Percentiles rank a stretch among this genome's conserved stretches.
Evolutionary conservation across 2,888 invertebrate species (phyloP).

Genomic region (Dioctria linearis): DNA sequence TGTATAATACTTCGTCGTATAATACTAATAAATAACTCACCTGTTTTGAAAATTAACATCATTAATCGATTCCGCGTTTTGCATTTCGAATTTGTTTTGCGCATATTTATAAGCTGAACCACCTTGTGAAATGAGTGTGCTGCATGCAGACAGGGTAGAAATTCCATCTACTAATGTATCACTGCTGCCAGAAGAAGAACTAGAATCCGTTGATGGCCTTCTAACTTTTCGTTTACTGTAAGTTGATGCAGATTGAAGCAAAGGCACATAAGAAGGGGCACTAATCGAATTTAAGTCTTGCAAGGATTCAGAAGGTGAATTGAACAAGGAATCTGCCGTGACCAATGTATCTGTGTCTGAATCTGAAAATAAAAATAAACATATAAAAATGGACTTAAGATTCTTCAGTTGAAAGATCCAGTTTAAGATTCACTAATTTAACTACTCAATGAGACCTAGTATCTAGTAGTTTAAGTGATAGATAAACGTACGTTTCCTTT

Average conservation of each 20-base stretch:
- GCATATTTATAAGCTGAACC: constrained; percentile 74
- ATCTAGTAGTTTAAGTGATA: no score
- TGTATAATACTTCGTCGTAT: no score
- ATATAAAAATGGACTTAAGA: background rate
- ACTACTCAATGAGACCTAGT: no score
- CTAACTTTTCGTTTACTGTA: constrained; percentile 51
- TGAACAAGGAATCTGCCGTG: constrained; percentile 63
- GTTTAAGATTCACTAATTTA: no score
- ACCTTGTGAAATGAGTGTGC: constrained; percentile 74
- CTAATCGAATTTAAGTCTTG: constrained; percentile 57
- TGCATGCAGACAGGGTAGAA: constrained; percentile 71
- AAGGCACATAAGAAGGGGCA: constrained; percentile 54
- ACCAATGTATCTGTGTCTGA: constrained; percentile 71
- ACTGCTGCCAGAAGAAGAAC: constrained; percentile 59
- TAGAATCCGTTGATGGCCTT: constrained; percentile 58
- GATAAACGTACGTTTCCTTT: no score
- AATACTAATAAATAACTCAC: background rate
- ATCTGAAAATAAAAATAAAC: constrained; percentile 64
- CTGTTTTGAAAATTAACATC: constrained; percentile 36
- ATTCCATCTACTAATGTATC: constrained; percentile 61
- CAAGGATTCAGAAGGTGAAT: constrained; percentile 60
- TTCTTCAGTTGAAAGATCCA: background rate
- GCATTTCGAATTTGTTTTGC: constrained; percentile 45
- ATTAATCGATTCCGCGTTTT: background rate
- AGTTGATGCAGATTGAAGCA: constrained; percentile 50